A percentile compares a stretch with the other conserved stretches of the same genome.
phyloP scores from a whole-genome alignment of 2,113 vertebrate genomes.

The Etia nguti region DNA sequence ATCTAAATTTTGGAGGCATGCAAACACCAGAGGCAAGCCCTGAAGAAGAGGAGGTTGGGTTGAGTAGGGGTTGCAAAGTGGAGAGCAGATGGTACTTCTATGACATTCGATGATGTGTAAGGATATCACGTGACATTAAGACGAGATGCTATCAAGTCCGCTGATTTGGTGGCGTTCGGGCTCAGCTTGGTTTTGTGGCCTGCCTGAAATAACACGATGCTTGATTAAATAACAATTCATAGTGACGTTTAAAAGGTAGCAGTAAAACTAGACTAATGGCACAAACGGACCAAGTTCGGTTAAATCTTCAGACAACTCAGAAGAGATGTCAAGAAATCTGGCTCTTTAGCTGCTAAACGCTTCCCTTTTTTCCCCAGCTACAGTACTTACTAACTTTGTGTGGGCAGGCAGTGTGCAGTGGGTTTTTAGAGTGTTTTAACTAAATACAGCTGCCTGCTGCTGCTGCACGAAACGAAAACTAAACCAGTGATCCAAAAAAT shows the following conservation, averaged over 20 bases:
- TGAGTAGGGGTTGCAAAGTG: neutral
- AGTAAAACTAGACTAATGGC: accelerated
- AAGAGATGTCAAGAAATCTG: neutral
- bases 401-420: neutral
- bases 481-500: neutral
- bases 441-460: neutral
- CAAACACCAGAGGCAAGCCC: neutral
- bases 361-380: neutral
- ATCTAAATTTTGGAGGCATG: accelerated
- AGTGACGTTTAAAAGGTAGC: neutral
- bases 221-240: neutral
- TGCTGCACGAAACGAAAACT: neutral
- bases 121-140: neutral
- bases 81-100: neutral
- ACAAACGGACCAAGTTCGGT: neutral
- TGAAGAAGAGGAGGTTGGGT: neutral
- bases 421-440: neutral
- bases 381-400: neutral
- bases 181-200: neutral
- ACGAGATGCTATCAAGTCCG: neutral
- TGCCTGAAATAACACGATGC: neutral
- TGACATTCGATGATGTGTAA: neutral
- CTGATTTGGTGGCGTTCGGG: neutral
- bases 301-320: neutral
- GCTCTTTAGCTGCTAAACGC: neutral